phyloP scores from a whole-genome alignment of 2,113 vertebrate genomes.

The Aythya baeri region DNA sequence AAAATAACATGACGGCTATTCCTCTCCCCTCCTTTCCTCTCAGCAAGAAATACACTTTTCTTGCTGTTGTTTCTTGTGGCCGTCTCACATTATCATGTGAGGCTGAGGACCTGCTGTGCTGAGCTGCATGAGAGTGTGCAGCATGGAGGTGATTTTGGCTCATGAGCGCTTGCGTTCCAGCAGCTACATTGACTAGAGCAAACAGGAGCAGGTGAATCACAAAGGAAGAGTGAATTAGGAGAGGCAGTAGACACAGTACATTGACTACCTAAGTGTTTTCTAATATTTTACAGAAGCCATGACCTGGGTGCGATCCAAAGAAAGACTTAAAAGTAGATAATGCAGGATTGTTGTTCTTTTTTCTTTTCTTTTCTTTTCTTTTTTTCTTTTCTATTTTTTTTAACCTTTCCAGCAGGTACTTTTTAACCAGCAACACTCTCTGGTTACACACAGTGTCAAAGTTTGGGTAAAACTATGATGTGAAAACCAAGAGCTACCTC shows the following conservation, averaged over 20 bases:
- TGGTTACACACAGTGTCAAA: background rate
- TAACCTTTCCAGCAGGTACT: background rate
- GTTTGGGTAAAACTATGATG: background rate
- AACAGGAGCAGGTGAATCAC: conserved; percentile 17
- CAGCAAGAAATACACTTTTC: background rate
- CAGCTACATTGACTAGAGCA: background rate
- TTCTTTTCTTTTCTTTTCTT: too few species aligned
- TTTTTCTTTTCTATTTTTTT: background rate
- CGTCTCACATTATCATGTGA: rapidly evolving
- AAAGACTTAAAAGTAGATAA: conserved; percentile 37
- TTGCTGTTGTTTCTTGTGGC: background rate
- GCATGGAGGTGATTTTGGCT: rapidly evolving
- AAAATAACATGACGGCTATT: background rate
- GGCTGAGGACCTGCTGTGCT: rapidly evolving
- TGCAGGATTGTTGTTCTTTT: background rate
- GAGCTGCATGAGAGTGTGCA: background rate
- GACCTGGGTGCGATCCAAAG: conserved; percentile 38
- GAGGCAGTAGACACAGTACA: conserved; percentile 47
- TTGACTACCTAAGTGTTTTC: conserved; percentile 60
- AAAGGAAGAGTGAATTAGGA: conserved; percentile 46
- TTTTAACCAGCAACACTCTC: background rate
- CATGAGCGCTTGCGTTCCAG: background rate
- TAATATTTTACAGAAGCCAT: conserved; percentile 48
- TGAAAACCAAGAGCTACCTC: background rate
- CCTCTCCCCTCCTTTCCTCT: background rate